These are phyloP conservation scores for Scatophagus argus DNA, from an alignment of 2,113 vertebrate species.

Conservation along the genomic window DNA sequence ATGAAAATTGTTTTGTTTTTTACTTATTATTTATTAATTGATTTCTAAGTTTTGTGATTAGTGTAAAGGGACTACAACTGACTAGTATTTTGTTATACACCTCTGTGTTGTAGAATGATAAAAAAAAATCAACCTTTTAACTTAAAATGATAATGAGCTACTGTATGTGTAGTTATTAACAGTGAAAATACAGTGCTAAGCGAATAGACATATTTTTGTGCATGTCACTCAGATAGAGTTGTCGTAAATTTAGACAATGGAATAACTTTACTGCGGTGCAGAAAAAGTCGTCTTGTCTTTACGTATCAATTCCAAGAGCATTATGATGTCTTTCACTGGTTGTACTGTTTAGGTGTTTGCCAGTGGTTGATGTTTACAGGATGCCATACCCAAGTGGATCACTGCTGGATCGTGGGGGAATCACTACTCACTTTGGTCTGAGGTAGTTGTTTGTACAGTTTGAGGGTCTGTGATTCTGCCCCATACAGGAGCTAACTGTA, in stretches of 20 bases:
- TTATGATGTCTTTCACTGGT: neutral
- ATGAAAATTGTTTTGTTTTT: too few relatives aligned
- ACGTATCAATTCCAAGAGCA: neutral
- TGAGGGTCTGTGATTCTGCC: slow-evolving; percentile 99
- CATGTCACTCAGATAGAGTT: neutral
- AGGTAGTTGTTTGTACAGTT: slow-evolving; percentile 99
- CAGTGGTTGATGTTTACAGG: neutral
- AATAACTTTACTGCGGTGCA: neutral
- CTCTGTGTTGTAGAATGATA: too few relatives aligned
- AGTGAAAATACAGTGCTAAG: neutral
- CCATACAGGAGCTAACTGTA: slow-evolving; percentile 99
- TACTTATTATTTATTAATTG: too few relatives aligned
- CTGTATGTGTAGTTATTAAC: neutral
- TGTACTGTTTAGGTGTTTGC: neutral
- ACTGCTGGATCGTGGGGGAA: neutral
- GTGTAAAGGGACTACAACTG: too few relatives aligned
- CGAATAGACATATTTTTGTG: neutral
- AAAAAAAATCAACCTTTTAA: too few relatives aligned
- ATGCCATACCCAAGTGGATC: neutral
- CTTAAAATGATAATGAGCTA: neutral
- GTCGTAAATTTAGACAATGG: neutral
- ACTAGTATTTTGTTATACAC: too few relatives aligned
- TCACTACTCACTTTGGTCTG: slow-evolving; percentile 92
- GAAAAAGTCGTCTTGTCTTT: neutral
- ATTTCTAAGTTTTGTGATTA: too few relatives aligned